phyloP scores from a whole-genome alignment of 2,888 invertebrate species.

The Lasiommata megera region DNA sequence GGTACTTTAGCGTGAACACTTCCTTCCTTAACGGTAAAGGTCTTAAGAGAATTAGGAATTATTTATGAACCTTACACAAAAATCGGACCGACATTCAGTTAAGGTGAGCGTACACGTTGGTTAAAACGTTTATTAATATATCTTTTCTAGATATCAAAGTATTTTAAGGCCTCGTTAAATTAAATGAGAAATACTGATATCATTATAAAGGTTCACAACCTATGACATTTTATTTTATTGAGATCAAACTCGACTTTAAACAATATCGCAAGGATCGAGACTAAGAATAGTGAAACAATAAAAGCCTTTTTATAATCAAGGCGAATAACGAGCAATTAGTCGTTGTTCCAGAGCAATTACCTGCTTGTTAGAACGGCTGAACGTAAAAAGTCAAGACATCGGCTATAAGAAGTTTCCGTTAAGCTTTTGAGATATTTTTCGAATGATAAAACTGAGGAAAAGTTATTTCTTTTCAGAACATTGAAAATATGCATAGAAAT shows the following conservation, averaged over 20 bases:
- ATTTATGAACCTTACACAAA: conserved; percentile 26
- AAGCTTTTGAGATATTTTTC: conserved; percentile 15
- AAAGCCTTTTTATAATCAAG: conserved; percentile 6
- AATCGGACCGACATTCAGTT: conserved; percentile 22
- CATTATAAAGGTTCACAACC: no score
- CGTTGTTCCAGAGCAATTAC: conserved; percentile 18
- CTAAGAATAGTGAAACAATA: neutral
- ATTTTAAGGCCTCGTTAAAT: neutral
- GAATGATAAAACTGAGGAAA: conserved; percentile 5
- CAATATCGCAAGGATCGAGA: neutral
- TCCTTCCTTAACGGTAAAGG: conserved; percentile 21
- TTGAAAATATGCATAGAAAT: no score
- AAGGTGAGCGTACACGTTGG: conserved; percentile 2
- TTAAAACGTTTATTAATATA: neutral
- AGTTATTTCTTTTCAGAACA: neutral
- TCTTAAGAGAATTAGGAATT: conserved; percentile 28
- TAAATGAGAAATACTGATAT: neutral
- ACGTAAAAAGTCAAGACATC: conserved; percentile 19
- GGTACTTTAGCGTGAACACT: conserved; percentile 21
- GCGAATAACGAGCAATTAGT: conserved; percentile 25
- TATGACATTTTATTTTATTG: neutral
- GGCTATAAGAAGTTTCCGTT: conserved; percentile 8
- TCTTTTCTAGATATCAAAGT: no score
- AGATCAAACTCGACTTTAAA: neutral
- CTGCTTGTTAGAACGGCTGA: conserved; percentile 20